Conservation (phyloP, 2,888 invertebrate genomes). For the Apocheima hispidaria region DNA sequence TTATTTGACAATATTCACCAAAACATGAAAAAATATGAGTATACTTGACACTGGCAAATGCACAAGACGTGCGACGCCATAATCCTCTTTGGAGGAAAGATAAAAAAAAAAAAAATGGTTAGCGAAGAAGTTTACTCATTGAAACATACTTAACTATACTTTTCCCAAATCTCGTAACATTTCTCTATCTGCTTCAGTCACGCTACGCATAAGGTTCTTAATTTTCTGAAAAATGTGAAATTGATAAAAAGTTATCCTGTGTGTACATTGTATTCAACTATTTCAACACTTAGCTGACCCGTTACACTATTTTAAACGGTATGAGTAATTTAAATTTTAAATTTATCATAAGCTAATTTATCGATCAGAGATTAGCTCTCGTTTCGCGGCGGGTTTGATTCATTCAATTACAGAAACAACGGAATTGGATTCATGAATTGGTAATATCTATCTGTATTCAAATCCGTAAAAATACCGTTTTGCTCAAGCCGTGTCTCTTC, state of each 20-base stretch:
- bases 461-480: conserved; percentile 41
- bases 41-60: too few species aligned
- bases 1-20: too few species aligned
- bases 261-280: neutral
- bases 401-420: conserved; percentile 45
- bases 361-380: conserved; percentile 38
- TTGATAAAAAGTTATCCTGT: too few species aligned
- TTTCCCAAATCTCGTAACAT: neutral
- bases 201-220: neutral
- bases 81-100: too few species aligned
- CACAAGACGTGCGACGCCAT: too few species aligned
- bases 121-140: neutral
- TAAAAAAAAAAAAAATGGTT: too few species aligned
- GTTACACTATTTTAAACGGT: conserved; percentile 13
- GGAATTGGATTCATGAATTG: conserved; percentile 43
- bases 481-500: conserved; percentile 21
- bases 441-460: conserved; percentile 43
- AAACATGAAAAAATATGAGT: too few species aligned
- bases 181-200: neutral
- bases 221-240: neutral
- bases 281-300: neutral
- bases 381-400: conserved; percentile 38
- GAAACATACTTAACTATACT: too few species aligned
- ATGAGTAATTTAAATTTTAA: conserved; percentile 32
- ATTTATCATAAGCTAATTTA: conserved; percentile 33